These are phyloP conservation scores for Anas platyrhynchos DNA, from an alignment of 2,113 vertebrate genomes.

Conservation along the genomic window DNA sequence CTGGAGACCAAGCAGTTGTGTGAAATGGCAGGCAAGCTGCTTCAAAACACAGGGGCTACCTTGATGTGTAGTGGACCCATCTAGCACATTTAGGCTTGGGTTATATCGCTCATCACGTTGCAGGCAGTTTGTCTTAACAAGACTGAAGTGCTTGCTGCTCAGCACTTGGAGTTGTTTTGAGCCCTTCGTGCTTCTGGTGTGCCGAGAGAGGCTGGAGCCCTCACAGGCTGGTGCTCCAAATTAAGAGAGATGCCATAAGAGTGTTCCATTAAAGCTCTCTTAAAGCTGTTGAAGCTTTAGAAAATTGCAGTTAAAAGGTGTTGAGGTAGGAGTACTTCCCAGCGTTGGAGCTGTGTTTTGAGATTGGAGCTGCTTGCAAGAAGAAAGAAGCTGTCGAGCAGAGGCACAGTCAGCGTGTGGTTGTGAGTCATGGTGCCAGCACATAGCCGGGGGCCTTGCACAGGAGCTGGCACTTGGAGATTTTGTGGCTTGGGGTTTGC, in stretches of 20 bases:
- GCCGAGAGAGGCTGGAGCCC: neutral
- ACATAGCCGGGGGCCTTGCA: rapidly evolving
- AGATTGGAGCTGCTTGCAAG: neutral
- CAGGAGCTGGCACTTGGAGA: rapidly evolving
- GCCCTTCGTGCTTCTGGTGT: neutral
- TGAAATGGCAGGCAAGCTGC: neutral
- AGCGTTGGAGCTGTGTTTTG: neutral
- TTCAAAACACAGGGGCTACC: neutral
- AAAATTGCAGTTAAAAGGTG: neutral
- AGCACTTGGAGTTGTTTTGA: neutral
- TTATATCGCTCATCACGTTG: rapidly evolving
- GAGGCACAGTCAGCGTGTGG: neutral
- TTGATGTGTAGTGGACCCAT: neutral
- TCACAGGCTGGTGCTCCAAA: neutral
- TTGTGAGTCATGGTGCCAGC: rapidly evolving
- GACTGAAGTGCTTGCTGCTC: neutral
- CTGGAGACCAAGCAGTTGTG: neutral
- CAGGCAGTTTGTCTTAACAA: neutral
- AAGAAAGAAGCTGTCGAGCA: neutral
- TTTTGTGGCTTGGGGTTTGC: neutral
- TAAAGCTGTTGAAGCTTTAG: neutral
- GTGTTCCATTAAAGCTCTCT: neutral
- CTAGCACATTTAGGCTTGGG: neutral
- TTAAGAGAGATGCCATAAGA: neutral
- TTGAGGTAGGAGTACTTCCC: neutral